Evolutionary conservation across 2,797 vertebrate genomes (phyloP), one percentile per base, ranked within the genome.

Genomic region (Rhinella marina): DNA sequence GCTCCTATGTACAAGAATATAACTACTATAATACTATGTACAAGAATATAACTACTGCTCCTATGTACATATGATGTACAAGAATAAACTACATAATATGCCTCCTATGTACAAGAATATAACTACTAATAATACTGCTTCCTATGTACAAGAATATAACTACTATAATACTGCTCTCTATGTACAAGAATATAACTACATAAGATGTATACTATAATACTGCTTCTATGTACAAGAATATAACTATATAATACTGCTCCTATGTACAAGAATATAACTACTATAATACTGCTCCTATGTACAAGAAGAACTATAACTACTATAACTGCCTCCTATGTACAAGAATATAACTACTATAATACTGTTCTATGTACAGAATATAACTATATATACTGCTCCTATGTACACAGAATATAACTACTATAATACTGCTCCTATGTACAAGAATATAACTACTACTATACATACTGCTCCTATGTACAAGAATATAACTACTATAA

Each of bases 291-390:
- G 23, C 61, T n/a, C 61, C 64, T 25, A 68, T 68, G 12, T 68
- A 25, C 64, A n/a, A n/a, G n/a, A n/a, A 68, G 64, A 68, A 68
- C n/a, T n/a, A n/a, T n/a, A n/a, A n/a, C n/a, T n/a, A n/a, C n/a
- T n/a, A n/a, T n/a, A n/a, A 64, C 61, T 64, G 21, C 61, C 56
- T 10, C 61, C 61, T 64, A 64, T 64, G 61, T 70, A 70, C 25
- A 70, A 70, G 66, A 70, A 70, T 70, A 70, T 70, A 70, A 70
- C 66, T 70, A 66, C 64, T 70, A 70, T 70, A 70, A 70, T 23
- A 64, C 61, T 64, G 12, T 23, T 7, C 64, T 68, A 27, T 13
- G 57, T 23, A 64, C 61, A 64, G 61, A 64, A 64, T 64, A 64
- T 61, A 64, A 64, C 61, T 64, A 61, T 64, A 64, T 61, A 64